A percentile compares a stretch with the other conserved stretches of the same genome.
Conservation (phyloP, 1,140 invertebrate species). For the Campodea augens region DNA sequence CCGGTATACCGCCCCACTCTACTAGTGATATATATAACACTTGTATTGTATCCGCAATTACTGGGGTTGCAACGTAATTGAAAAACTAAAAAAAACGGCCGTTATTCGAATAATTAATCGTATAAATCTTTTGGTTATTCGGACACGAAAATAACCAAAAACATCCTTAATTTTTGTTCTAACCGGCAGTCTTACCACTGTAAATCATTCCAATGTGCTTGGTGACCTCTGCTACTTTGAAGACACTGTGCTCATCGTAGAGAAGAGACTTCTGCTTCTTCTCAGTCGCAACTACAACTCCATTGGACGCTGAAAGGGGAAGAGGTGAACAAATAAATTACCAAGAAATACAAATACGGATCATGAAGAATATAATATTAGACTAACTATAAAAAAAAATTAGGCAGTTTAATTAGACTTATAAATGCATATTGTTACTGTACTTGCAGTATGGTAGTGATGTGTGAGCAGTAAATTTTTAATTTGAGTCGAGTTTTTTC, state of each 20-base stretch:
- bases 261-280: slow-evolving; percentile 96
- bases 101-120: too few species aligned
- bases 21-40: too few species aligned
- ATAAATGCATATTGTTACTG: neutral
- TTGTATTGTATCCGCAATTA: too few species aligned
- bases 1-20: too few species aligned
- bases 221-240: slow-evolving; percentile 91
- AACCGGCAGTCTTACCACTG: slow-evolving; percentile 49
- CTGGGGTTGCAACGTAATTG: too few species aligned
- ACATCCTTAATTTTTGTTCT: too few species aligned
- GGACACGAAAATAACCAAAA: too few species aligned
- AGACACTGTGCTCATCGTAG: slow-evolving; percentile 88
- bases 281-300: slow-evolving; percentile 94
- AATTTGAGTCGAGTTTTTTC: too few species aligned
- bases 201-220: slow-evolving; percentile 97
- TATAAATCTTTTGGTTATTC: too few species aligned
- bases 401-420: neutral
- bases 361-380: slow-evolving; percentile 7
- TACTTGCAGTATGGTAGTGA: neutral
- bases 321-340: too few species aligned
- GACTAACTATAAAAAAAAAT: slow-evolving; percentile 3
- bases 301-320: slow-evolving; percentile 63
- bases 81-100: too few species aligned
- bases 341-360: slow-evolving; percentile 11
- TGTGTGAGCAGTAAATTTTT: slow-evolving; percentile 5